A percentile compares a stretch with the other conserved stretches of the same genome.
Evolutionary conservation across 2,888 invertebrate species (phyloP).

Genomic region (Mesoligia furuncula): DNA sequence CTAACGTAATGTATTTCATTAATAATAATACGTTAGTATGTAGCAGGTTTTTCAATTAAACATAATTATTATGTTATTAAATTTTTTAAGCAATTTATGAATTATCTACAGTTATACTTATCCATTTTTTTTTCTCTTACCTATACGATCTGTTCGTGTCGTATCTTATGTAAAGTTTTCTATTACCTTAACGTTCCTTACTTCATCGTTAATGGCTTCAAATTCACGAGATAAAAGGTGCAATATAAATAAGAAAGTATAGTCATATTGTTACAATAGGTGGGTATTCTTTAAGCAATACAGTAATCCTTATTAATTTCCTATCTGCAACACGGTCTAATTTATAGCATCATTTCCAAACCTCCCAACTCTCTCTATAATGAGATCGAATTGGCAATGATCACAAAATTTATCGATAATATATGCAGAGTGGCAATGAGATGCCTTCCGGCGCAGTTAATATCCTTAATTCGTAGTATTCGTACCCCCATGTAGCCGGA

Average conservation of each 20-base stretch:
- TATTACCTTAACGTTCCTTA: neutral
- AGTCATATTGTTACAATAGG: neutral
- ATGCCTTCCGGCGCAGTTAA: slow-evolving; percentile 78
- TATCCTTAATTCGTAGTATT: slow-evolving; percentile 83
- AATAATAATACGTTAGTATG: too few species aligned
- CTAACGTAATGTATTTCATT: slow-evolving; percentile 1
- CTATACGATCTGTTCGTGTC: neutral
- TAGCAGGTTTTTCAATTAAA: slow-evolving; percentile 2
- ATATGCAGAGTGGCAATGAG: slow-evolving; percentile 80
- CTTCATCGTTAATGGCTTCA: neutral
- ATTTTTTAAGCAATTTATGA: neutral
- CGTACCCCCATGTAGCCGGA: slow-evolving; percentile 81
- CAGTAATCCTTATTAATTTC: slow-evolving; percentile 36
- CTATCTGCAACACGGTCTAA: slow-evolving; percentile 38
- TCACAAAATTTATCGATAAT: slow-evolving; percentile 80
- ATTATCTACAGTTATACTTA: neutral
- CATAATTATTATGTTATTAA: neutral
- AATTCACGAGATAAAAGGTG: neutral
- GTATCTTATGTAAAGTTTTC: neutral
- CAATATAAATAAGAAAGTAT: too few species aligned
- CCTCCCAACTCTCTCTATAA: slow-evolving; percentile 56
- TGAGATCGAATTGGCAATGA: slow-evolving; percentile 70
- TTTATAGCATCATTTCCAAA: slow-evolving; percentile 54
- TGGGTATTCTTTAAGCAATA: neutral
- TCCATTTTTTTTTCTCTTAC: too few species aligned